Evolutionary conservation across 2,888 invertebrate species (phyloP).

Genomic region (Acrobasis repandana): DNA sequence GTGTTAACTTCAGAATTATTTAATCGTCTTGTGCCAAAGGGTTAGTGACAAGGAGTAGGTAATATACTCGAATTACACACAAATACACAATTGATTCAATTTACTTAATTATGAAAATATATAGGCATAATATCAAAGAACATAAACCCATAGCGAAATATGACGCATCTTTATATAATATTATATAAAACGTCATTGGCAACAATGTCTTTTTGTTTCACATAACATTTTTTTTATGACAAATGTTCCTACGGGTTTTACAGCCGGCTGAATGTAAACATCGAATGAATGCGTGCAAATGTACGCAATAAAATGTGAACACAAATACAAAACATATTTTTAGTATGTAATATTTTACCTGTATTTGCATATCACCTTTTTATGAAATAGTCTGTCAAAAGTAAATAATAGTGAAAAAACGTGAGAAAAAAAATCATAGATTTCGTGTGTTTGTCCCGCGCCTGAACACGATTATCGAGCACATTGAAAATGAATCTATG

Average conservation of each 20-base stretch:
- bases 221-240: constrained; percentile 15
- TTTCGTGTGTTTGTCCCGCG: too few species aligned
- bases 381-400: background rate
- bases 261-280: constrained; percentile 15
- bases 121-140: too few species aligned
- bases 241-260: constrained; percentile 9
- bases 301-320: constrained; percentile 10
- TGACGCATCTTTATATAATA: background rate
- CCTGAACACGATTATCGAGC: too few species aligned
- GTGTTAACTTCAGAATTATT: too few species aligned
- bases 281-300: constrained; percentile 15
- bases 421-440: too few species aligned
- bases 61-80: too few species aligned
- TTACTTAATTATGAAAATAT: too few species aligned
- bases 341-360: constrained; percentile 1
- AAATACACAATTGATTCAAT: too few species aligned
- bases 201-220: background rate
- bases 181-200: background rate
- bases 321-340: constrained; percentile 12
- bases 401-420: background rate
- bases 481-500: too few species aligned
- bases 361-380: background rate
- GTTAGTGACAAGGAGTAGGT: too few species aligned
- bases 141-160: too few species aligned
- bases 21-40: too few species aligned